Evolutionary conservation across 2,888 invertebrate species (phyloP).

Genomic region (Drosophila lacicola): DNA sequence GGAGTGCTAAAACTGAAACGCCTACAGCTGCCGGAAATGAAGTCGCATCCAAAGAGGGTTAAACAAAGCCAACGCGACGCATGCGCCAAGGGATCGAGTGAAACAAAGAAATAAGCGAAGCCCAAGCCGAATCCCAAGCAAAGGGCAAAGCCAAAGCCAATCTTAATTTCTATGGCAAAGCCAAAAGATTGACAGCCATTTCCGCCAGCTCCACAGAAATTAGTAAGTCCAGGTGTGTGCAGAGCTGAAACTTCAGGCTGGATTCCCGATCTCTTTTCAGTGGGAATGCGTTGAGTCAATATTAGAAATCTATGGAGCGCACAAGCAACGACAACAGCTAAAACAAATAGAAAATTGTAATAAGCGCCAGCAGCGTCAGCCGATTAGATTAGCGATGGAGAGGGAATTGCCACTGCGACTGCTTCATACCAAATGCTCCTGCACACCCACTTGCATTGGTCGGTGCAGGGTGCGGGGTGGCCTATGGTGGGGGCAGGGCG

Average conservation of each 20-base stretch:
- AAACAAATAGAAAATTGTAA: conserved; percentile 69
- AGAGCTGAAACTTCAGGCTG: conserved; percentile 2
- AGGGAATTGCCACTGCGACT: conserved; percentile 21
- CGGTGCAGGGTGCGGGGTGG: background rate
- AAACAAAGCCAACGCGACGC: conserved; percentile 38
- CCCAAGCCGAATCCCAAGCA: conserved; percentile 5
- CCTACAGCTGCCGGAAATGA: conserved; percentile 81
- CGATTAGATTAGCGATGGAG: conserved; percentile 68
- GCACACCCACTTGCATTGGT: conserved; percentile 40
- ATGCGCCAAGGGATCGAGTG: conserved; percentile 56
- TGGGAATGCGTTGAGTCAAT: conserved; percentile 59
- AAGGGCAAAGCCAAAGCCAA: conserved; percentile 12
- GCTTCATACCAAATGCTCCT: conserved; percentile 5
- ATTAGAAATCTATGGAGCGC: conserved; percentile 33
- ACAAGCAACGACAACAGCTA: conserved; percentile 47
- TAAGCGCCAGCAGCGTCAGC: conserved; percentile 69
- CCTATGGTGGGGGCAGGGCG: too few species aligned
- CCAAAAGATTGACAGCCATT: conserved; percentile 62
- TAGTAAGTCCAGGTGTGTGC: conserved; percentile 29
- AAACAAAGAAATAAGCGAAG: conserved; percentile 21
- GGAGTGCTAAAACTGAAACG: conserved; percentile 71
- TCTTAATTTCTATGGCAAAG: conserved; percentile 14
- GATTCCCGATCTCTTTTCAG: background rate
- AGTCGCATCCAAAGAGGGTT: conserved; percentile 49
- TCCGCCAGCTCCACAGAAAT: conserved; percentile 44